Evolutionary conservation across 1,140 invertebrate species (phyloP).

Genomic region (Archegozetes longisetosus): DNA sequence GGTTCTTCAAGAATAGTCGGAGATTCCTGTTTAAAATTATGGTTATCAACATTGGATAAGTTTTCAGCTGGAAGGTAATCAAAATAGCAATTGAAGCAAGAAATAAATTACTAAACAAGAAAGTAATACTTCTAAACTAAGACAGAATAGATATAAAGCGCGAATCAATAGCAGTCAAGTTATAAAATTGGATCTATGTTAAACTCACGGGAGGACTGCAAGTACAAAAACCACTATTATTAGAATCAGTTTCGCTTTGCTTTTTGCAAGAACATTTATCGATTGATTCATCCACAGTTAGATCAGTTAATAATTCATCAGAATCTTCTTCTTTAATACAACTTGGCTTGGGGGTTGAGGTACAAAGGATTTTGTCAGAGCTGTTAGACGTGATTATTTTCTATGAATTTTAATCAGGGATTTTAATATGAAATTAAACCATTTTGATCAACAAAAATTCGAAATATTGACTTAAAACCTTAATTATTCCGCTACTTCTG

Average conservation of each 20-base stretch:
- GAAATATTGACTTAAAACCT: too few relatives aligned
- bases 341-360: slow-evolving; percentile 8
- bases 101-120: not conserved
- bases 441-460: too few relatives aligned
- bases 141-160: too few relatives aligned
- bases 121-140: too few relatives aligned
- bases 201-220: slow-evolving; percentile 7
- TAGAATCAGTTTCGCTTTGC: not conserved
- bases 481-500: slow-evolving; percentile 43
- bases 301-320: not conserved
- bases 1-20: slow-evolving; percentile 21
- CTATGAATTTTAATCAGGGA: too few relatives aligned
- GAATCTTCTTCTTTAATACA: slow-evolving; percentile 16
- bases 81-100: slow-evolving; percentile 3
- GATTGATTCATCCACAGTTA: not conserved
- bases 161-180: too few relatives aligned
- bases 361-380: slow-evolving; percentile 7
- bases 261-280: not conserved
- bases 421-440: too few relatives aligned
- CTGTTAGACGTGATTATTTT: slow-evolving; percentile 5
- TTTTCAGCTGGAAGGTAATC: not conserved
- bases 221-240: not conserved
- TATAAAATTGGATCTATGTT: too few relatives aligned
- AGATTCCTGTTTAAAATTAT: slow-evolving; percentile 17
- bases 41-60: not conserved